Evolutionary conservation across 2,888 invertebrate genomes (phyloP), one percentile per base, ranked within the genome.

Genomic region (Dione juno): DNA sequence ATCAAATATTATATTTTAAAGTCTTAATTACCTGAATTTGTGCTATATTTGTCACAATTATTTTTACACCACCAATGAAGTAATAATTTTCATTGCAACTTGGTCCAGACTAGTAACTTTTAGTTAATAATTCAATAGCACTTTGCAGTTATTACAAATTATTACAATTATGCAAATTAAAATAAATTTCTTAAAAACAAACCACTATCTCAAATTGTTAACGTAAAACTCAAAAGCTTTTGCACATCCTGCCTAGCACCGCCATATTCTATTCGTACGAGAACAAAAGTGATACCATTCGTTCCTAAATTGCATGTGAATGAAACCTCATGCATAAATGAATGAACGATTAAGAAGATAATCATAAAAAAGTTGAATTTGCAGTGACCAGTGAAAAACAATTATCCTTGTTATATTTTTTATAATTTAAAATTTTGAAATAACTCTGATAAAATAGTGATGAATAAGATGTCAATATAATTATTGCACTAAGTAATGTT

Each of bases 21-120:
- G 82, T 85, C 83, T 79, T 81, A 81, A 83, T 90, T 92, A 92
- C 92, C 92, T 92, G 91, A 84, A 82, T 78, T 84, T 84, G 84
- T 81, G 85, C 82, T 89, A 86, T 89, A 88, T 87, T 92, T 88
- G 88, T 90, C 92, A 92, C 89, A 92, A 92, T 91, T 92, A 92
- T 92, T 93, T 92, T 93, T 92, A 93, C 88, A 92, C 90, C 90
- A 88, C 84, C 84, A 90, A 86, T 87, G 90, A 89, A 89, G 87
- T 90, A 88, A 88, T 85, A 88, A 88, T 87, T 91, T 89, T 92
- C 92, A 93, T 93, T 87, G 89, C 92, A 90, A 88, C 85, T 80
- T 80, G 79, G 82, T 87, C 82, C 81, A 84, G 79, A 78, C 77
- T 79, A 73, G 74, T 77, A 80, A 77, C 54, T 69, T 58, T 67